These are phyloP conservation scores for Nestor notabilis DNA, from an alignment of 2,113 vertebrate species.

Conservation along the genomic window DNA sequence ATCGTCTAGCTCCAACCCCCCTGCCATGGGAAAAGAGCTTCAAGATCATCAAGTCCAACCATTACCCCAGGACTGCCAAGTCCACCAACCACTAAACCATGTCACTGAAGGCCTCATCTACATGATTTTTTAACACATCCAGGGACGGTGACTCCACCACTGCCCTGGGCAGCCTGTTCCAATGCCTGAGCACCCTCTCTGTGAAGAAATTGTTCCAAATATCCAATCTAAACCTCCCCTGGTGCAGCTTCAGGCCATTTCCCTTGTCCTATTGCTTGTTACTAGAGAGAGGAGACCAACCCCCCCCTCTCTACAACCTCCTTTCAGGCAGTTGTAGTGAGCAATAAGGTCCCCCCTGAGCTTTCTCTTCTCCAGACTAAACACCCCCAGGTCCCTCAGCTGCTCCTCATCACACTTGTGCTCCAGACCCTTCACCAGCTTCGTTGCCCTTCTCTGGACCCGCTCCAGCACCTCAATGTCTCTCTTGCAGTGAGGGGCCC, in stretches of 20 bases:
- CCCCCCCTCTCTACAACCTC: rapidly evolving
- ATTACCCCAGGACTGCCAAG: neutral
- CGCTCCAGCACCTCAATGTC: rapidly evolving
- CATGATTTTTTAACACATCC: neutral
- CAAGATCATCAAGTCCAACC: neutral
- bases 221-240: neutral
- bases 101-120: neutral
- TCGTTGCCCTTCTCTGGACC: rapidly evolving
- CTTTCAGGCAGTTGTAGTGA: neutral
- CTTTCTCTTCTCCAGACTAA: neutral
- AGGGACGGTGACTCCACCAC: neutral
- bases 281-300: rapidly evolving
- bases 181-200: neutral
- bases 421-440: neutral
- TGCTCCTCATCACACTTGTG: rapidly evolving
- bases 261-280: neutral
- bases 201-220: neutral
- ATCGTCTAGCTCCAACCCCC: neutral
- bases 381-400: neutral
- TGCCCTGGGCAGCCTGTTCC: neutral
- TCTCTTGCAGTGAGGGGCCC: neutral
- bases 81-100: neutral
- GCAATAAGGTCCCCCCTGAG: neutral
- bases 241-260: neutral
- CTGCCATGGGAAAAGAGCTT: neutral